Base-by-base conservation (phyloP, 2,888 invertebrate species). In the Drosophila flavopinicola region DNA sequence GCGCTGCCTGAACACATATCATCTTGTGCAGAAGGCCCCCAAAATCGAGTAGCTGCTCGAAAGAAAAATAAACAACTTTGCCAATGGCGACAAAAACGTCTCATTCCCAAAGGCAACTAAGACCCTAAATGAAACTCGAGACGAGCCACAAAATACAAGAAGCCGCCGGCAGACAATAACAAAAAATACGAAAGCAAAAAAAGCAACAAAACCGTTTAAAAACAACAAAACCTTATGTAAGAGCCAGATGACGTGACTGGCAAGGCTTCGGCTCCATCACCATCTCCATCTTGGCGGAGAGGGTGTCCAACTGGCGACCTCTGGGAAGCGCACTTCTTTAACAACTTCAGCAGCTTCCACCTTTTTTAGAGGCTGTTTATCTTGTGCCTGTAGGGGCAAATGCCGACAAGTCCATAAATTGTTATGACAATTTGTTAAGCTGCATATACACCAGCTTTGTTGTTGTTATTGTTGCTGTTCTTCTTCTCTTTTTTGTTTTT, bases 211-310 rank as follows among this genome's bases (percentile, higher is more conserved):
- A 33, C 20, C 10, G 2, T 13, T 17, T 2, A 30, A 30, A 45
- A 44, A 52, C 30, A 44, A 48, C 38, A 51, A 51, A 58, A 49
- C n/a, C 53, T 85, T 85, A 82, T 73, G 72, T 73, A 85, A 79
- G 66, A 59, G 56, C 7, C 47, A 58, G 48, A 65, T 78, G 69
- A 78, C 72, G 72, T 78, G 79, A 78, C 83, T 82, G 75, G 78
- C 79, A 82, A 82, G 78, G 78, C 82, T 77, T 71, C 59, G 24
- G 17, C 13, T 39, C 4, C n/a, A n/a, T n/a, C n/a, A n/a, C n/a
- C n/a, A n/a, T n/a, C n/a, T n/a, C n/a, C n/a, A n/a, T n/a, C n/a
- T n/a, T n/a, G n/a, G n/a, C n/a, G n/a, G n/a, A n/a, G 6, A 27
- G 38, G 27, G 29, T 13, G 11, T 51, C 24, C 42, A 17, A 49